Evolutionary conservation across 1,140 invertebrate genomes (phyloP), one percentile per base, ranked within the genome.

Genomic region (Heliconius congener): DNA sequence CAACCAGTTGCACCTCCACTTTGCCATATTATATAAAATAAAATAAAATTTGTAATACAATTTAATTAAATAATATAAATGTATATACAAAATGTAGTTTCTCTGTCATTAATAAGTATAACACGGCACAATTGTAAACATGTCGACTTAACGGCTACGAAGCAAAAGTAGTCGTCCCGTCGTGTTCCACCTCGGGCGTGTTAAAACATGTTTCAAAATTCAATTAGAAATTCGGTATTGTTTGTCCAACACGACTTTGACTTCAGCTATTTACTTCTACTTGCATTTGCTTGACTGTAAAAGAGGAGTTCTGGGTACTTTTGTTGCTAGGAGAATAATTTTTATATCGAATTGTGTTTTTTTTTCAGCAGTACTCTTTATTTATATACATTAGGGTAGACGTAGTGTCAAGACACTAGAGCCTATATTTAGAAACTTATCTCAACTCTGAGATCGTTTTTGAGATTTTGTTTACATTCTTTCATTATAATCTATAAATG

Each of bases 181-280:
- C 60, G 30, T 66, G 60, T 66, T 16, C 60, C 27, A 66, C 60
- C 60, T 66, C 60, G 27, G 60, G 60, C 60, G 60, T 66, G 60
- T 66, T 66, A 66, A 30, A 66, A 66, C 60, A 66, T 66, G 60
- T 66, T 66, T 66, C 60, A 66, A 66, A 66, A 66, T 66, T 66
- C 60, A 66, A 66, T 66, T 66, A 66, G 60, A 66, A 66, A 66
- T 66, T 66, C 60, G 23, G 60, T 66, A 66, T 66, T 66, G 27
- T 66, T 66, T 66, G 60, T 66, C 60, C 30, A 66, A 66, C 60
- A 66, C 23, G 27, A 66, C 60, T 30, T 66, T 30, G 23, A 66
- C 23, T 66, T 66, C 13, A 66, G 60, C 60, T 66, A 30, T 66
- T 66, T 66, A 66, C 60, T 66, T 66, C 27, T 27, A 66, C 60